Evolutionary conservation across 92 coral and sea anemone species (phyloP).

Genomic region (Bergia puertoricense): DNA sequence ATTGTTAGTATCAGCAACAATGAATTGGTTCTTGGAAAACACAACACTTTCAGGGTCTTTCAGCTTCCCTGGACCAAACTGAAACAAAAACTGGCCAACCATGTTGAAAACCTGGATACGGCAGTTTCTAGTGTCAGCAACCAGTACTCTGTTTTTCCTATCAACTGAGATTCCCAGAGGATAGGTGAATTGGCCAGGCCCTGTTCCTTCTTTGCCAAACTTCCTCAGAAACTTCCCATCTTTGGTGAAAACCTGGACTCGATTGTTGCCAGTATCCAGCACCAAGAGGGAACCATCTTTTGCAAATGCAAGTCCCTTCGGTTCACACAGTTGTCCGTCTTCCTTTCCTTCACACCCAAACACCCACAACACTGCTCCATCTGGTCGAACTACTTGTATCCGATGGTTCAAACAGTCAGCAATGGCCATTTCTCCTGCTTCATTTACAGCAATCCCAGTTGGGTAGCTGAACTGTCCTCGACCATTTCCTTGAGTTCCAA

Average conservation of each 20-base stretch:
- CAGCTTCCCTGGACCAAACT: conserved; percentile 46
- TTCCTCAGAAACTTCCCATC: conserved; percentile 37
- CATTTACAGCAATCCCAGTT: conserved; percentile 42
- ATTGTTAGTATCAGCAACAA: conserved; percentile 58
- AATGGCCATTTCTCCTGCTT: conserved; percentile 39
- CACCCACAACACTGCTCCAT: conserved; percentile 37
- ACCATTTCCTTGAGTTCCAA: conserved; percentile 45
- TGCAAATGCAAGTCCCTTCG: conserved; percentile 46
- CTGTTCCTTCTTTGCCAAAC: conserved; percentile 54
- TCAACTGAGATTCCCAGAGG: conserved; percentile 54
- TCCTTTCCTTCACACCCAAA: conserved; percentile 47
- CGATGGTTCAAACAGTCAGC: conserved; percentile 49
- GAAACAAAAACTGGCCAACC: conserved; percentile 30
- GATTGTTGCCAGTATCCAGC: conserved; percentile 46
- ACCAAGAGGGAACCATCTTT: conserved; percentile 53
- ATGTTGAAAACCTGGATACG: conserved; percentile 50
- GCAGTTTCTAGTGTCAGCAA: conserved; percentile 54
- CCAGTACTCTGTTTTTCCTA: conserved; percentile 45
- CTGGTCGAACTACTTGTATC: conserved; percentile 40
- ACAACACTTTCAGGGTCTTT: conserved; percentile 47
- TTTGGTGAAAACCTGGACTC: conserved; percentile 46
- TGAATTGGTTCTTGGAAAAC: conserved; percentile 40
- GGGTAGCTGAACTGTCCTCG: conserved; percentile 49
- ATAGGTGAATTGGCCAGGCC: conserved; percentile 29
- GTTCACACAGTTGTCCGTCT: conserved; percentile 31